phyloP scores from a whole-genome alignment of 1,140 invertebrate genomes.

The Drosophila busckii region DNA sequence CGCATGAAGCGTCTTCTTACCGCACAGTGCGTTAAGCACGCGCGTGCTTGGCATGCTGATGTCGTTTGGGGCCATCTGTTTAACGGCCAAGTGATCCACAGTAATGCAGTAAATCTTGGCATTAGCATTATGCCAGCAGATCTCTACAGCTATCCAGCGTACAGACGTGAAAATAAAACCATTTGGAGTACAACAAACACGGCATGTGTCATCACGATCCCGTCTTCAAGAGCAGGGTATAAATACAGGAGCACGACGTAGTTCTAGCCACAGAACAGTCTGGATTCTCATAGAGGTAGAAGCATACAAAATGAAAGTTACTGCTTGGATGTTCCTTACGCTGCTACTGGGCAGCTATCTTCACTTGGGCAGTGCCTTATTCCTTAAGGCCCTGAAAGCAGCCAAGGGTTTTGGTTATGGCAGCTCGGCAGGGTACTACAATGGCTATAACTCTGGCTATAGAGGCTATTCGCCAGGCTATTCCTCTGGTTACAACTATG shows the following conservation, averaged over 20 bases:
- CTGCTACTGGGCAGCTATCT: slow-evolving; percentile 26
- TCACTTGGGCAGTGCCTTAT: slow-evolving; percentile 35
- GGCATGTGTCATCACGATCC: slow-evolving; percentile 57
- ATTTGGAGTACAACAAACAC: slow-evolving; percentile 50
- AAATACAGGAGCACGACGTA: slow-evolving; percentile 50
- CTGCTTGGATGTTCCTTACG: slow-evolving; percentile 7
- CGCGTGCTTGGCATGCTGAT: slow-evolving; percentile 53
- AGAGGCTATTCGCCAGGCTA: slow-evolving; percentile 1
- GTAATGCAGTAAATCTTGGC: slow-evolving; percentile 46
- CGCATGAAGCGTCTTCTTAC: slow-evolving; percentile 12
- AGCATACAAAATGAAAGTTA: slow-evolving; percentile 50
- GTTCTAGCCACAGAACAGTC: slow-evolving; percentile 33
- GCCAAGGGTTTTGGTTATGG: slow-evolving; percentile 7
- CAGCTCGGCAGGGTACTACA: slow-evolving; percentile 5
- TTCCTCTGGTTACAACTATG: slow-evolving; percentile 12
- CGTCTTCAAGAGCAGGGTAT: slow-evolving; percentile 40
- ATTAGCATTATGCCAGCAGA: slow-evolving; percentile 47
- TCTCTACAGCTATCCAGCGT: slow-evolving; percentile 48
- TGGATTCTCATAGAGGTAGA: slow-evolving; percentile 19
- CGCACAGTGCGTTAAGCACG: slow-evolving; percentile 5
- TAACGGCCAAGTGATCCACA: slow-evolving; percentile 42
- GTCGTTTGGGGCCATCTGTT: slow-evolving; percentile 23
- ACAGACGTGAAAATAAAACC: slow-evolving; percentile 37
- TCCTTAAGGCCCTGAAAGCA: slow-evolving; percentile 47
- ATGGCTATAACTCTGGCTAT: slow-evolving; percentile 17